Conservation (phyloP, 1,140 invertebrate genomes). For the Chironomus striatipennis region DNA sequence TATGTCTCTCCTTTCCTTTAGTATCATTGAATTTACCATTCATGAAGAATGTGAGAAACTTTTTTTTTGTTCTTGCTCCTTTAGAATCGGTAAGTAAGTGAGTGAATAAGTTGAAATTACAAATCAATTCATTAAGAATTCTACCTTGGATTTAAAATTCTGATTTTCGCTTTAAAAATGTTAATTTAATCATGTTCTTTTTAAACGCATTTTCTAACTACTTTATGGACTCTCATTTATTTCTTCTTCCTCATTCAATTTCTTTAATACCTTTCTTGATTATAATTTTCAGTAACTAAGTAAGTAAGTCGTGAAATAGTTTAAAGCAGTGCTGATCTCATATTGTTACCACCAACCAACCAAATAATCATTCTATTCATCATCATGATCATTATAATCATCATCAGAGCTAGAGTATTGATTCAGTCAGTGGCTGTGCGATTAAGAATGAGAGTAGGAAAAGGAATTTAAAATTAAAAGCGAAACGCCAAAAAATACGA, state of each 20-base stretch:
- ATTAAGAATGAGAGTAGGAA: slow-evolving; percentile 7
- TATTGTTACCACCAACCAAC: neutral
- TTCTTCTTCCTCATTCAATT: neutral
- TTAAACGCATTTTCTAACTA: neutral
- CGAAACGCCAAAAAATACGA: neutral
- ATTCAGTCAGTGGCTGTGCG: neutral
- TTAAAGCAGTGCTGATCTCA: neutral
- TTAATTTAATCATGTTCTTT: neutral
- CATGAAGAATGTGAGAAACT: slow-evolving; percentile 1
- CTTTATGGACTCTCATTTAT: neutral
- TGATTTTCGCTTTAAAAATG: slow-evolving; percentile 14
- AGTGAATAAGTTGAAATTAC: slow-evolving; percentile 5
- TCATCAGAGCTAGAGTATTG: neutral
- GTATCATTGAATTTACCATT: neutral
- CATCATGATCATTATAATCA: neutral
- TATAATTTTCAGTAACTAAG: neutral
- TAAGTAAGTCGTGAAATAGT: neutral
- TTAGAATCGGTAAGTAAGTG: neutral
- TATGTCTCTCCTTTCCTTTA: neutral
- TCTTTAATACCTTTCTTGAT: neutral
- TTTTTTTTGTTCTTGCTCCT: neutral
- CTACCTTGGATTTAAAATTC: neutral
- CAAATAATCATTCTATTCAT: too few relatives aligned
- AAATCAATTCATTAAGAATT: slow-evolving; percentile 10
- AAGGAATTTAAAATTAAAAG: neutral